phyloP scores from a whole-genome alignment of 2,113 vertebrate species.

The Petrocephalus zakoni region DNA sequence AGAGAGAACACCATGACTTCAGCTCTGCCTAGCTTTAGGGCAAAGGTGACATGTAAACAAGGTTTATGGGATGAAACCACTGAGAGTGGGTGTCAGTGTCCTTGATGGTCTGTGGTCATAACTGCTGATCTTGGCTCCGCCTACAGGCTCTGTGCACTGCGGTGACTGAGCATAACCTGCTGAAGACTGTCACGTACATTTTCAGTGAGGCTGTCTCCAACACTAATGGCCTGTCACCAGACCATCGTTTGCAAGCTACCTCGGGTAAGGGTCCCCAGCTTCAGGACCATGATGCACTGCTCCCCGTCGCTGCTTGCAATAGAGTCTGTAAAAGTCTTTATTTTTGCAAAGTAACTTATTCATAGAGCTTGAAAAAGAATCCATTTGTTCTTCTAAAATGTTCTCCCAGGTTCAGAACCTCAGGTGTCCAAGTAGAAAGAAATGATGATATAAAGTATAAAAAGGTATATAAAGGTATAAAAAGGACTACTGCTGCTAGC shows the following conservation, averaged over 20 bases:
- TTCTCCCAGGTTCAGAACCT: background rate
- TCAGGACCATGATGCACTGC: background rate
- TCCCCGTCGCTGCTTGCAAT: too few relatives aligned
- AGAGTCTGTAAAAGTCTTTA: background rate
- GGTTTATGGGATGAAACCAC: background rate
- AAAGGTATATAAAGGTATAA: background rate
- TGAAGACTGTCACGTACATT: conserved; percentile 83
- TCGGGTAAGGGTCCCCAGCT: conserved; percentile 30
- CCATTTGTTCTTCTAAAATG: background rate
- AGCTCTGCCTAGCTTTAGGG: background rate
- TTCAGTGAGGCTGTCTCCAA: conserved; percentile 64
- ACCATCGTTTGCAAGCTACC: conserved; percentile 20
- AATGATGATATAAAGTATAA: background rate
- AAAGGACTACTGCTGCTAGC: background rate
- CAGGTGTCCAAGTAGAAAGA: background rate
- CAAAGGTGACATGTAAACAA: background rate
- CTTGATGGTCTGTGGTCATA: background rate
- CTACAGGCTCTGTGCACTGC: conserved; percentile 75
- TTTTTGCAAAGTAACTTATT: background rate
- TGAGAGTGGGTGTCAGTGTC: background rate
- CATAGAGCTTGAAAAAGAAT: background rate
- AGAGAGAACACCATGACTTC: background rate
- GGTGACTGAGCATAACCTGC: conserved; percentile 75
- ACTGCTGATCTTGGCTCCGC: background rate
- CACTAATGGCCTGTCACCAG: conserved; percentile 34